phyloP scores from a whole-genome alignment of 2,888 invertebrate species.

The Ophioninae sp. region DNA sequence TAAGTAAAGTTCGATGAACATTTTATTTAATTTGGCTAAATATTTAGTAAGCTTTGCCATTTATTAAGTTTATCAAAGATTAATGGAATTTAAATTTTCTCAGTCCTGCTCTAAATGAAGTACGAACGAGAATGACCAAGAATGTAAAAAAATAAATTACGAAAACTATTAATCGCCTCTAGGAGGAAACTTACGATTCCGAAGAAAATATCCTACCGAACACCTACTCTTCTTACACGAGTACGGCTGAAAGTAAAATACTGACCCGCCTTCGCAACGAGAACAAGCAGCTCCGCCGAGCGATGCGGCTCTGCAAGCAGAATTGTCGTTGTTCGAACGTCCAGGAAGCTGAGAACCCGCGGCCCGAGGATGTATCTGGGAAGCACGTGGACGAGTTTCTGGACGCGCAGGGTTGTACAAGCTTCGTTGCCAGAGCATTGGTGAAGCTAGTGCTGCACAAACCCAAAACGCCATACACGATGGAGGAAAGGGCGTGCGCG shows the following conservation, averaged over 20 bases:
- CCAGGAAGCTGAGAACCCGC: conserved; percentile 21
- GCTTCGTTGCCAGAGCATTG: conserved; percentile 59
- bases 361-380: conserved; percentile 2
- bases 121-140: too few species aligned
- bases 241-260: not conserved
- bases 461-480: conserved; percentile 45
- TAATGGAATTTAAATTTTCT: too few species aligned
- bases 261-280: conserved; percentile 19
- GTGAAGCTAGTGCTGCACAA: conserved; percentile 61
- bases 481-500: conserved; percentile 58
- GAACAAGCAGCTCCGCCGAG: conserved; percentile 37
- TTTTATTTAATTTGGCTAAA: too few species aligned
- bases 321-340: conserved; percentile 39
- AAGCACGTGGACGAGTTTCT: conserved; percentile 55
- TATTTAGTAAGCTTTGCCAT: not conserved
- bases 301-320: conserved; percentile 34
- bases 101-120: too few species aligned
- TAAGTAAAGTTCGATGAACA: too few species aligned
- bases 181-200: not conserved
- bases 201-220: not conserved
- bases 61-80: too few species aligned
- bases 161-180: too few species aligned
- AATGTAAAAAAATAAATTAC: too few species aligned
- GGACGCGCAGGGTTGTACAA: conserved; percentile 47
- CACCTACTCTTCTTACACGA: not conserved